These are phyloP conservation scores for Ochropleura leucogaster DNA, from an alignment of 2,888 invertebrate genomes.

Conservation along the genomic window DNA sequence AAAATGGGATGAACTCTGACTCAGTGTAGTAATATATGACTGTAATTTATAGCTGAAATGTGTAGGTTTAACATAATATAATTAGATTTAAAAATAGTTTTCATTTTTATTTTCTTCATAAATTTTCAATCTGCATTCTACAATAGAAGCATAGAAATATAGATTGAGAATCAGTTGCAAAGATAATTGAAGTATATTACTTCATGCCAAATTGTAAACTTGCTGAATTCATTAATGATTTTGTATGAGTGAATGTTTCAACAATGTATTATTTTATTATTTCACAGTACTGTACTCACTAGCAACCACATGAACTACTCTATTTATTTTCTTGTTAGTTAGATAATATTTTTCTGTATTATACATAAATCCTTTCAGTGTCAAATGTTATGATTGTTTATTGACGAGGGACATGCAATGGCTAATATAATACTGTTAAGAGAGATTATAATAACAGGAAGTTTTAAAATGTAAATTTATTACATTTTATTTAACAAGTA, in stretches of 20 bases:
- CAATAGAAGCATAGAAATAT: conserved; percentile 68
- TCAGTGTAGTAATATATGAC: conserved; percentile 80
- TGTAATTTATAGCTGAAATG: conserved; percentile 74
- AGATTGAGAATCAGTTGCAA: conserved; percentile 72
- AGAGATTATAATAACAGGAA: conserved; percentile 82
- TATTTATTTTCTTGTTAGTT: conserved; percentile 67
- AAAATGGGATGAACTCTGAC: conserved; percentile 94
- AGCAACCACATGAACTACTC: conserved; percentile 57
- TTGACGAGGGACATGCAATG: conserved; percentile 80
- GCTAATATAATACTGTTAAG: conserved; percentile 77
- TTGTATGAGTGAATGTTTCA: conserved; percentile 59
- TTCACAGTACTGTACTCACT: conserved; percentile 41
- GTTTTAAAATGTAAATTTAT: conserved; percentile 82
- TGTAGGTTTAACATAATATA: conserved; percentile 74
- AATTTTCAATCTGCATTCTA: conserved; percentile 77
- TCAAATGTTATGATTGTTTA: conserved; percentile 74
- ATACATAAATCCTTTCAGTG: conserved; percentile 67
- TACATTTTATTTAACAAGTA: conserved; percentile 83
- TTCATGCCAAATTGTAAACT: conserved; percentile 75
- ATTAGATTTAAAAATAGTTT: conserved; percentile 72
- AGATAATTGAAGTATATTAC: conserved; percentile 78
- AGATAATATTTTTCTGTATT: conserved; percentile 61
- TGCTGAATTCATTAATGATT: conserved; percentile 59
- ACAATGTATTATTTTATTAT: conserved; percentile 58
- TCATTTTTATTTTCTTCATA: conserved; percentile 72